A percentile compares a stretch with the other conserved stretches of the same genome.
phyloP scores from a whole-genome alignment of 2,113 vertebrate genomes.

The Anthoscopus minutus region DNA sequence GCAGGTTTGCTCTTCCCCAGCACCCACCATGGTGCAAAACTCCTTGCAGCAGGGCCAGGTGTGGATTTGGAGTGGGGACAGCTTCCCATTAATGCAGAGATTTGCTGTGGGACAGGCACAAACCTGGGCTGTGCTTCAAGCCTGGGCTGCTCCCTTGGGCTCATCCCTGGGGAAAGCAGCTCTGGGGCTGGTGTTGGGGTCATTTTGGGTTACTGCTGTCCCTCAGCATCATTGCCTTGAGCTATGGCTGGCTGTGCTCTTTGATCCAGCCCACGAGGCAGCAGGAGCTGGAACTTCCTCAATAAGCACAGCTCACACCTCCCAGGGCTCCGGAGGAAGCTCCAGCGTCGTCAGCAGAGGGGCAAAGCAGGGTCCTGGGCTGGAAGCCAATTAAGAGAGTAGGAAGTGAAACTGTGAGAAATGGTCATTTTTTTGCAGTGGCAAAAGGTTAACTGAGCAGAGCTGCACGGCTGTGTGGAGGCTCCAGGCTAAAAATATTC shows the following conservation, averaged over 20 bases:
- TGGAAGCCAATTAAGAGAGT: neutral
- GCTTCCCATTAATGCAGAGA: neutral
- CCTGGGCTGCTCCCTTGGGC: neutral
- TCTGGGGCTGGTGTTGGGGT: neutral
- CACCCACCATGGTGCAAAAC: accelerated
- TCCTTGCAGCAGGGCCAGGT: neutral
- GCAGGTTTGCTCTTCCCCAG: neutral
- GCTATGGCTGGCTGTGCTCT: neutral
- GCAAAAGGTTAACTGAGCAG: neutral
- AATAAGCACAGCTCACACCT: neutral
- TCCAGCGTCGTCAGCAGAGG: accelerated
- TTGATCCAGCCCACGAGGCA: neutral
- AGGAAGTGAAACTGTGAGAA: neutral
- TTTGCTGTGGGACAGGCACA: neutral
- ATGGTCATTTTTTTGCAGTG: neutral
- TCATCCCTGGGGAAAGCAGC: neutral
- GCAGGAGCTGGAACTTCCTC: neutral
- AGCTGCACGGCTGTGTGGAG: neutral
- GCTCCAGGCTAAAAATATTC: neutral
- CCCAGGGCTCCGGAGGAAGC: neutral
- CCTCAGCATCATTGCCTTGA: accelerated
- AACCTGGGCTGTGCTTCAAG: neutral
- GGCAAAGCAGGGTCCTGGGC: neutral
- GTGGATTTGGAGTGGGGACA: neutral
- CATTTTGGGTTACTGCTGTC: neutral